phyloP scores from a whole-genome alignment of 2,797 vertebrate genomes.

The Sebastes matsubarae region DNA sequence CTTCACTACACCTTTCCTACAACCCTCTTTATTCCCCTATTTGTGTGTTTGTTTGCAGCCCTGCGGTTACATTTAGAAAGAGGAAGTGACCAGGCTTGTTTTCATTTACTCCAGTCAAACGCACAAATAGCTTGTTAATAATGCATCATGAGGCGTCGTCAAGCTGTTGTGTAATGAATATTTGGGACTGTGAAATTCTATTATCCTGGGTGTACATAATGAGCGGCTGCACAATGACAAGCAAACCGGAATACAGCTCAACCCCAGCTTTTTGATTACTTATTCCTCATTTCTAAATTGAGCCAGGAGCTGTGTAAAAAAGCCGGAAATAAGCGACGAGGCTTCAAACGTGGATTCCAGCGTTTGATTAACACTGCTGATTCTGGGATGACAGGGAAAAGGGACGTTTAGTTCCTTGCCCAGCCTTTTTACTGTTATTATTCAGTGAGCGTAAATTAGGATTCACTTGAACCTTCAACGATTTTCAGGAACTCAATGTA shows the following conservation, averaged over 20 bases:
- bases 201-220: constrained; percentile 11
- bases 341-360: constrained; percentile 36
- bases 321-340: background rate
- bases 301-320: background rate
- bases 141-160: constrained; percentile 16
- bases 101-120: background rate
- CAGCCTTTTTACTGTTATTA: background rate
- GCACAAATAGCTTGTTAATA: constrained; percentile 29
- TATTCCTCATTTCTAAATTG: constrained; percentile 42
- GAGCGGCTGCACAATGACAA: constrained; percentile 13
- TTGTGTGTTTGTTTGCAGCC: too few relatives aligned
- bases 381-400: constrained; percentile 48
- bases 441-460: constrained; percentile 4
- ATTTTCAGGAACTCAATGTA: constrained; percentile 20
- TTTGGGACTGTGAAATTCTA: constrained; percentile 28
- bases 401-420: constrained; percentile 30
- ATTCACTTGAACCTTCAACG: background rate
- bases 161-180: constrained; percentile 33
- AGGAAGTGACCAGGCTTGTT: background rate
- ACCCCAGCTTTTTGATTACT: background rate
- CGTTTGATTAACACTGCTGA: background rate
- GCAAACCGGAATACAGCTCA: background rate
- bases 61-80: constrained; percentile 5
- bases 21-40: too few relatives aligned
- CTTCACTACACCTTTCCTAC: too few relatives aligned